Evolutionary conservation across 1,140 invertebrate genomes (phyloP).

Genomic region (Steinernema khuongi): DNA sequence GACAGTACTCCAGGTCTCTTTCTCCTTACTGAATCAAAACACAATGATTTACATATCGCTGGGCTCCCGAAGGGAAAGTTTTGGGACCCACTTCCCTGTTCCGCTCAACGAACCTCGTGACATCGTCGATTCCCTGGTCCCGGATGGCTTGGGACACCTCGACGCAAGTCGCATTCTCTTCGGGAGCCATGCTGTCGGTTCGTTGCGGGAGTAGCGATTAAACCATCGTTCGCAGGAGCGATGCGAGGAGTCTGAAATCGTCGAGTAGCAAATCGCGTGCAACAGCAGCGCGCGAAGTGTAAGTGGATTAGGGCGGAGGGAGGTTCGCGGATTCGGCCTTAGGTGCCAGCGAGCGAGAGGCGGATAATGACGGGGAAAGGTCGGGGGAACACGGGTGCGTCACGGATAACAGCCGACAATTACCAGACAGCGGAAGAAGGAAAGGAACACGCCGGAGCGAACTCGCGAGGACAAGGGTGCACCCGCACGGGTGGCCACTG

Average conservation of each 20-base stretch:
- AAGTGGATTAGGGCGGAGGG: constrained; percentile 6
- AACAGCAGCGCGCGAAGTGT: background rate
- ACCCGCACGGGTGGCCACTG: too few species aligned
- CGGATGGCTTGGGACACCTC: constrained; percentile 46
- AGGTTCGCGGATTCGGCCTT: background rate
- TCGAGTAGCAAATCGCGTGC: background rate
- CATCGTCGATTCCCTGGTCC: constrained; percentile 52
- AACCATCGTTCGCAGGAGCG: background rate
- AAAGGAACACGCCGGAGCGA: too few species aligned
- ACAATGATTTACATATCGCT: constrained; percentile 20
- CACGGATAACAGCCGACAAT: too few species aligned
- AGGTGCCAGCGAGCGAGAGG: too few species aligned
- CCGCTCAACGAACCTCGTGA: constrained; percentile 44
- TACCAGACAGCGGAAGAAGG: too few species aligned
- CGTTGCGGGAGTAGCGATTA: background rate
- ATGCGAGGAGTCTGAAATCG: background rate
- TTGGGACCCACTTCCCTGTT: constrained; percentile 16
- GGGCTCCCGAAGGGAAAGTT: background rate
- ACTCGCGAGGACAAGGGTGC: too few species aligned
- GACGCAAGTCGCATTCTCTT: background rate
- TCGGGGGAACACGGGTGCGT: too few species aligned
- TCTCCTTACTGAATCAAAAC: too few species aligned
- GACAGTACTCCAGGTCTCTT: too few species aligned
- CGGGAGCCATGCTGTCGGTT: background rate
- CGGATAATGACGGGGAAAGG: too few species aligned